phyloP scores from a whole-genome alignment of 2,888 invertebrate genomes.

The Camptogramma bilineatum region DNA sequence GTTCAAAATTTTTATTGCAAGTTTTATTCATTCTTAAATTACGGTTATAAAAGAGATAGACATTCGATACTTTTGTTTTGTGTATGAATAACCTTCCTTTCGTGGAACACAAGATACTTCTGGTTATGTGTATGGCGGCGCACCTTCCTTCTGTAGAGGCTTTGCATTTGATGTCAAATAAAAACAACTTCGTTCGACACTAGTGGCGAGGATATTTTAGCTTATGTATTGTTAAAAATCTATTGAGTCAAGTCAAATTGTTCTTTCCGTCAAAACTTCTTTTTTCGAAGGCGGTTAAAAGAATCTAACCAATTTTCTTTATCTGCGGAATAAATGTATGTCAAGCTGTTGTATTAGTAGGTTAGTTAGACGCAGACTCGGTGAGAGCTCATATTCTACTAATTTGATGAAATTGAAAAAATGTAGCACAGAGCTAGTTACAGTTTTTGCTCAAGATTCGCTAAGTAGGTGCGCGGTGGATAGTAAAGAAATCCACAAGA shows the following conservation, averaged over 20 bases:
- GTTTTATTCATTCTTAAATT: constrained; percentile 50
- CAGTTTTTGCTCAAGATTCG: not conserved
- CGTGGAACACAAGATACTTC: not conserved
- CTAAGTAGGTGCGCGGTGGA: constrained; percentile 10
- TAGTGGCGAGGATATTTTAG: no score
- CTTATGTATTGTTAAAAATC: no score
- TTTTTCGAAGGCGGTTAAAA: no score
- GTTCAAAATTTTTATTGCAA: constrained; percentile 39
- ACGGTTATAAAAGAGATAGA: constrained; percentile 43
- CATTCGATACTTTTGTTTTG: constrained; percentile 23
- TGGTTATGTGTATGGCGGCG: not conserved
- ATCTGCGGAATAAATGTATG: not conserved
- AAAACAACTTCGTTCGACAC: no score
- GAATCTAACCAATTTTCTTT: no score
- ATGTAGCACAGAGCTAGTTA: not conserved
- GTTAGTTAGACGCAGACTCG: not conserved
- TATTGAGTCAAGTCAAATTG: no score
- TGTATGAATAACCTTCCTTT: constrained; percentile 14
- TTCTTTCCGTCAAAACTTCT: no score
- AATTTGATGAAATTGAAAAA: not conserved
- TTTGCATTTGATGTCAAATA: no score
- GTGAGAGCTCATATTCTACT: not conserved
- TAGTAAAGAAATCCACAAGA: constrained; percentile 27
- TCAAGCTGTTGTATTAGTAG: not conserved
- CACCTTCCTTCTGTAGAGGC: no score